A percentile compares a stretch with the other conserved stretches of the same genome.
Evolutionary conservation across 2,797 vertebrate species (phyloP).

Genomic region (Microtus californicus): DNA sequence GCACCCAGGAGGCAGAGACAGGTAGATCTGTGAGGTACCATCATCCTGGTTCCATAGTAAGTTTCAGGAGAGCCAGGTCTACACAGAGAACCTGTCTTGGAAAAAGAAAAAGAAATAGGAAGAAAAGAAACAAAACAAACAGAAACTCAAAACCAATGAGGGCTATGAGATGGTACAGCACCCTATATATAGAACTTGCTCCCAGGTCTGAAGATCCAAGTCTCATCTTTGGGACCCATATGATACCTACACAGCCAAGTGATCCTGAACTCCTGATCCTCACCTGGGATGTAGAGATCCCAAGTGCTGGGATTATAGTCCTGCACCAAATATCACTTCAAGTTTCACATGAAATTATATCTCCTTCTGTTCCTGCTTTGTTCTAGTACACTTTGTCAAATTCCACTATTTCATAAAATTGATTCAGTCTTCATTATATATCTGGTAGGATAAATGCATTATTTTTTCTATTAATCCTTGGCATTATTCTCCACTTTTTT

Average conservation of each 20-base stretch:
- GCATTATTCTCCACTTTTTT: background rate
- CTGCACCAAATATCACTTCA: background rate
- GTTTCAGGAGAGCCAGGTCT: background rate
- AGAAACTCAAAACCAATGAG: background rate
- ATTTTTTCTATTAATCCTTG: constrained; percentile 14
- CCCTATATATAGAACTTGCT: background rate
- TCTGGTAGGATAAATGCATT: background rate
- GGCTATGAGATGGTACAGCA: background rate
- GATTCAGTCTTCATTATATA: background rate
- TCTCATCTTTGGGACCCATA: background rate
- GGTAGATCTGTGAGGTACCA: background rate
- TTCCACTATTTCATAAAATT: constrained; percentile 37
- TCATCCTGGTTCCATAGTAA: background rate
- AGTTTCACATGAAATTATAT: background rate
- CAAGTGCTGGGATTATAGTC: background rate
- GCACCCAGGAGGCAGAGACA: background rate
- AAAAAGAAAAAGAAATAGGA: background rate
- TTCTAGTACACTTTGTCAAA: background rate
- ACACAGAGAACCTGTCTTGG: background rate
- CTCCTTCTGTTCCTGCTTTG: background rate
- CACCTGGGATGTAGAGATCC: no score
- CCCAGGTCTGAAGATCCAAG: background rate
- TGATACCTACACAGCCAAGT: background rate
- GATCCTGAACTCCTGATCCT: background rate
- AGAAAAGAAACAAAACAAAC: background rate